Evolutionary conservation across 2,888 invertebrate species (phyloP), one percentile per base, ranked within the genome.

Genomic region (Tromatobia lineatoria): DNA sequence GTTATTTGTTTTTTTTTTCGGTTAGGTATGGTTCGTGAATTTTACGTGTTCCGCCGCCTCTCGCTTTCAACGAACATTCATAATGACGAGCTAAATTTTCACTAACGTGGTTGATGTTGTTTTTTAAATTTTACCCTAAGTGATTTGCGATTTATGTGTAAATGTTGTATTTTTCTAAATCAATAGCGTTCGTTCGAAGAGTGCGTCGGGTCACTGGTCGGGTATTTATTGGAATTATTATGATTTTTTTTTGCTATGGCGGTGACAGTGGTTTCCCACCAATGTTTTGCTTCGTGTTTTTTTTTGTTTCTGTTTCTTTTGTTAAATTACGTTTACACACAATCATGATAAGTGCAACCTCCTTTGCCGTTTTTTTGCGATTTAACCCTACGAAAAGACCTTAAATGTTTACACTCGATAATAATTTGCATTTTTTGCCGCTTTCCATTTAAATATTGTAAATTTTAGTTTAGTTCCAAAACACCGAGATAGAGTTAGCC

Each of bases 401-500:
- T 91, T 91, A 91, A 84, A 91, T 87, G 88, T 88, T 90, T 92
- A 92, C 91, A 92, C 91, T 91, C 91, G 86, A 91, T 85, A 88
- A 89, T 92, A 93, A 92, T 89, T 92, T 91, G 89, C 70, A 79
- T 86, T 75, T 80, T 87, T 85, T 89, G 77, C 79, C 78, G 69
- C 80, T 85, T 88, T 82, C 89, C 90, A 86, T 90, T 92, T 92
- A 92, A 90, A 89, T 92, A 92, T 80, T 90, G 90, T 91, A 91
- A 91, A 91, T 92, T 93, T 92, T 92, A 89, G 88, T 92, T 93
- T 93, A 93, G 90, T 91, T 91, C 91, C 92, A 93, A 92, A 93
- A 93, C 93, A 93, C 91, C 93, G 90, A 93, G 93, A 87, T 87
- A 93, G 91, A 93, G 89, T 93, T 86, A 93, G 92, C 89, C 90